Evolutionary conservation across 2,797 vertebrate species (phyloP), one percentile per base, ranked within the genome.

Genomic region (Falco peregrinus): DNA sequence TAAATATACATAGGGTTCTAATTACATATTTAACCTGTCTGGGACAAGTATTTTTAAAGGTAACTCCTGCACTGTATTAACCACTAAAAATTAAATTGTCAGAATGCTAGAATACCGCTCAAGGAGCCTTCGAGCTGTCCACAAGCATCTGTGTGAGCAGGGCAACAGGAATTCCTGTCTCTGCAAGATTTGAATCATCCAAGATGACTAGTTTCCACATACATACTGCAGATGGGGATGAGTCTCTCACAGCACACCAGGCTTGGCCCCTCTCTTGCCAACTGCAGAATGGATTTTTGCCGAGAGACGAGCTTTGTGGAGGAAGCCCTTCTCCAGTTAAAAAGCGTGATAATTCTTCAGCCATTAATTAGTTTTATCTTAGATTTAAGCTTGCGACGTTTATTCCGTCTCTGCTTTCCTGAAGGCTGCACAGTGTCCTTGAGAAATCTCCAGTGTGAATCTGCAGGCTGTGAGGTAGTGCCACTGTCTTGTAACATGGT

Each of bases 1-100:
- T 63, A 81, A 85, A 60, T 31, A 12, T n/a, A 13, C 0, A 0
- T 12, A 9, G 19, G 0, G 5, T 1, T 5, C 37, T 83, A 16
- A 68, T 89, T 82, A 22, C 9, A 2, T 74, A 41, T 61, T 91
- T 74, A 45, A 57, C 45, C 33, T 48, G 21, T 47, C 31, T 8
- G 3, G 24, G 20, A 13, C 17, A 77, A 60, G 16, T 2, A 0
- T 64, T 87, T 84, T 78, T 77, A 57, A 64, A 48, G 37, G 50
- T 71, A 75, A 71, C 43, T 28, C 33, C 81, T 85, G 25, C 21
- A 25, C 28, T 41, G 10, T 51, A 54, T 29, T 47, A 54, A 51
- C 45, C 9, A 24, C n/a, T n/a, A 10, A 71, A 75, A 41, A 29
- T 47, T 37, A 19, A 80, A 78, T 61, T 47, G 22, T 61, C n/a